phyloP scores from a whole-genome alignment of 2,797 vertebrate species.

The Sarcoramphus papa region DNA sequence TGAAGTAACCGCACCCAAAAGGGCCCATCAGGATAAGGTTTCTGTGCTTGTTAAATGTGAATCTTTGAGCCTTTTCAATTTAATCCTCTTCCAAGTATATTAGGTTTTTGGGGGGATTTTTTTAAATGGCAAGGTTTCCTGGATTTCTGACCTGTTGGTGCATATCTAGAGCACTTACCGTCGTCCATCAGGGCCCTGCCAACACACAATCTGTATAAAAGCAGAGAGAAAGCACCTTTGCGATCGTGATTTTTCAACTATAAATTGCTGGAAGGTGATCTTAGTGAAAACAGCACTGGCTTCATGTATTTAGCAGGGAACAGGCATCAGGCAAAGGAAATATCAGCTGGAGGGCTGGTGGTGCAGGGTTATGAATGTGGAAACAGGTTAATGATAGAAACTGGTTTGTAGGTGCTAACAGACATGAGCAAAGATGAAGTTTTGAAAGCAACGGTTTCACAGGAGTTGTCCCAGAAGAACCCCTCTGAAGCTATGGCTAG shows the following conservation, averaged over 20 bases:
- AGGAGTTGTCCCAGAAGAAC: not conserved
- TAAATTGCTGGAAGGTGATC: not conserved
- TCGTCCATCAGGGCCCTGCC: not conserved
- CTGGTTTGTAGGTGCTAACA: not conserved
- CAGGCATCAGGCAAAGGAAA: not conserved
- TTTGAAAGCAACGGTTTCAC: not conserved
- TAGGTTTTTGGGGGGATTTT: not conserved
- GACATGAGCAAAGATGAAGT: not conserved
- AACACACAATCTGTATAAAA: not conserved
- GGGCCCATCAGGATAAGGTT: not conserved
- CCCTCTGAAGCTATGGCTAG: not conserved
- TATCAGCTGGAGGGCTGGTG: not conserved
- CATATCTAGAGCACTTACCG: not conserved
- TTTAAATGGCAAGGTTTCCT: not conserved
- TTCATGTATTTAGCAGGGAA: not conserved
- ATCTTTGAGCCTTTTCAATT: not conserved
- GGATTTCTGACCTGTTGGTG: not conserved
- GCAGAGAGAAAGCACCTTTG: not conserved
- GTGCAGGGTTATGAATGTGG: not conserved
- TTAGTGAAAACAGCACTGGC: not conserved
- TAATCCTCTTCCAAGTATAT: not conserved
- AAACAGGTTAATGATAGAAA: not conserved
- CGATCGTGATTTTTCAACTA: not conserved
- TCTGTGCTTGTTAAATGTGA: not conserved
- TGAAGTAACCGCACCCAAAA: not conserved